These are phyloP conservation scores for Chiloscyllium punctatum DNA, from an alignment of 2,797 vertebrate species.

Conservation along the genomic window DNA sequence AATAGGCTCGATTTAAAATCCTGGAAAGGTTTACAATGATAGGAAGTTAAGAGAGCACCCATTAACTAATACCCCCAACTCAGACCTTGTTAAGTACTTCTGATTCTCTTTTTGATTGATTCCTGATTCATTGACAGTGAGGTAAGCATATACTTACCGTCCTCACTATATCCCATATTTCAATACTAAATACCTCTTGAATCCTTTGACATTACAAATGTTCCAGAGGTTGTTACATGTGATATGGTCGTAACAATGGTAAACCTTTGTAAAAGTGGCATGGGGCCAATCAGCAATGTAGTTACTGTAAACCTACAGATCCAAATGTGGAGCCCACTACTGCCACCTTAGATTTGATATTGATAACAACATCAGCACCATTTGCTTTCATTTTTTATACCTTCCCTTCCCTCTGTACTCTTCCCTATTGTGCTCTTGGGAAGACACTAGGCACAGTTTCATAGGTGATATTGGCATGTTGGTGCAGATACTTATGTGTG, in stretches of 20 bases:
- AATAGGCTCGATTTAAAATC: neutral
- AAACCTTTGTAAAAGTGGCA: neutral
- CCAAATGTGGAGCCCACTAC: neutral
- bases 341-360: neutral
- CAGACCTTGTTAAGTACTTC: neutral
- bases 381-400: neutral
- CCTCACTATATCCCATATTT: neutral
- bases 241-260: neutral
- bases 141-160: neutral
- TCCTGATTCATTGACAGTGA: neutral
- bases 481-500: neutral
- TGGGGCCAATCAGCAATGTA: neutral
- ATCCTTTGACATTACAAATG: neutral
- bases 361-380: neutral
- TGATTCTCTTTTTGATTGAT: neutral
- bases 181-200: neutral
- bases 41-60: neutral
- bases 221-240: neutral
- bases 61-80: neutral
- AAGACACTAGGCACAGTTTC: neutral
- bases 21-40: neutral
- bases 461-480: neutral
- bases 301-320: neutral
- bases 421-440: neutral
- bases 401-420: neutral